Evolutionary conservation across 2,113 vertebrate genomes (phyloP), one percentile per base, ranked within the genome.

Genomic region (Tauraco erythrolophus): DNA sequence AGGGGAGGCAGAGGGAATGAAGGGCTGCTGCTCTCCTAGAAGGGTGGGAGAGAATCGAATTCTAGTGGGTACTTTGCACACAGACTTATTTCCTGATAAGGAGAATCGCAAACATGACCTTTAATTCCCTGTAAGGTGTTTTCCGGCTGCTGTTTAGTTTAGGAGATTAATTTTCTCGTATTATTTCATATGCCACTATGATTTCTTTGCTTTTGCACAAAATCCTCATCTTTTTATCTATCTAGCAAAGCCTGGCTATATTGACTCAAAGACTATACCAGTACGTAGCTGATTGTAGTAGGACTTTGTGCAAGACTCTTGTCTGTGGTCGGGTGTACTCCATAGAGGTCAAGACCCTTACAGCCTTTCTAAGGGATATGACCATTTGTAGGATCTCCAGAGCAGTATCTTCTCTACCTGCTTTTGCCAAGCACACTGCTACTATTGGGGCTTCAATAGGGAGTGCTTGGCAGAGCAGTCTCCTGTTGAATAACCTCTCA

Each of bases 231-330:
- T 60, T 91, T 80, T 83, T 45, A 25, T 56, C 70, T n/a, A 0
- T 62, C 70, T 71, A 71, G n/a, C 43, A 79, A 79, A 76, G 76
- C 51, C 39, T 72, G 78, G 14, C 53, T 72, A 4, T 33, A 9
- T 21, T 37, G 45, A n/a, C 53, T 58, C 23, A 64, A 43, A 46
- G 43, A 24, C 21, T 56, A 10, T 19, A 33, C 8, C 8, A 46
- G 31, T 24, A 37, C 0, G 0, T 11, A 22, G 33, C 10, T 43
- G 51, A 25, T 28, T 50, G 28, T 43, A 31, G 18, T 39, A 57
- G 80, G 41, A 53, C 45, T 62, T 70, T 83, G 17, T 85, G 70
- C 56, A 46, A 78, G 61, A 27, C 24, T 65, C 4, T 53, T 81
- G 23, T 33, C 69, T 70, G 1, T 45, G 57, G 5, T n/a, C 56